Evolutionary conservation across 2,797 vertebrate genomes (phyloP).

Genomic region (Gymnodraco acuticeps): DNA sequence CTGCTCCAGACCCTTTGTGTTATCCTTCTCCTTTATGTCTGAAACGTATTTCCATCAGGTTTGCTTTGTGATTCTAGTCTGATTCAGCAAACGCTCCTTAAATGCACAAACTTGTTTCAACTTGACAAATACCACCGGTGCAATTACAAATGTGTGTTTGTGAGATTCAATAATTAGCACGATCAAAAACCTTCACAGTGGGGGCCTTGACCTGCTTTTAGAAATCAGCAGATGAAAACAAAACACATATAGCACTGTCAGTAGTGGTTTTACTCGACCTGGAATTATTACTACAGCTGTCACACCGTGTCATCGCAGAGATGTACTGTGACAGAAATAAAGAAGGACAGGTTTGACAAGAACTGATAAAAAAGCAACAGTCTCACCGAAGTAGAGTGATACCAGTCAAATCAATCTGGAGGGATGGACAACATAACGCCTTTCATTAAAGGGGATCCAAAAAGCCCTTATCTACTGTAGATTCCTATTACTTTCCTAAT

Average conservation of each 20-base stretch:
- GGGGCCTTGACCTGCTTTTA: not conserved
- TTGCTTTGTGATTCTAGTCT: too few species aligned
- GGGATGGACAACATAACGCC: not conserved
- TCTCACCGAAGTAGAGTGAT: not conserved
- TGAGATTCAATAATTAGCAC: conserved; percentile 13
- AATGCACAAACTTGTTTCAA: conserved; percentile 3
- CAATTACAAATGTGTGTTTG: conserved; percentile 5
- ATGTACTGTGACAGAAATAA: conserved; percentile 1
- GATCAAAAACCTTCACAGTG: conserved; percentile 7
- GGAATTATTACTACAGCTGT: conserved; percentile 11
- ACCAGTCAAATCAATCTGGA: not conserved
- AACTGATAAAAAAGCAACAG: not conserved
- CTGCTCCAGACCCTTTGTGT: too few species aligned
- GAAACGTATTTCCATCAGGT: too few species aligned
- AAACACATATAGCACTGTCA: conserved; percentile 13
- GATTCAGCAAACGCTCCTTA: too few species aligned
- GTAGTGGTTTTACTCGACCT: not conserved
- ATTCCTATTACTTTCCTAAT: not conserved
- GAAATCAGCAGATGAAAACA: conserved; percentile 20
- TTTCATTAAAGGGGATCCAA: not conserved
- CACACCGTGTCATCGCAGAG: conserved; percentile 1
- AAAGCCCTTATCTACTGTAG: not conserved
- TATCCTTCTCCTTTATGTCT: too few species aligned
- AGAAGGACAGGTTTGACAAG: conserved; percentile 8
- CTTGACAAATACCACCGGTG: conserved; percentile 8